Percentiles rank a stretch among this genome's conserved stretches.
phyloP scores from a whole-genome alignment of 2,113 vertebrate species.

The Rhadina sibilatrix region DNA sequence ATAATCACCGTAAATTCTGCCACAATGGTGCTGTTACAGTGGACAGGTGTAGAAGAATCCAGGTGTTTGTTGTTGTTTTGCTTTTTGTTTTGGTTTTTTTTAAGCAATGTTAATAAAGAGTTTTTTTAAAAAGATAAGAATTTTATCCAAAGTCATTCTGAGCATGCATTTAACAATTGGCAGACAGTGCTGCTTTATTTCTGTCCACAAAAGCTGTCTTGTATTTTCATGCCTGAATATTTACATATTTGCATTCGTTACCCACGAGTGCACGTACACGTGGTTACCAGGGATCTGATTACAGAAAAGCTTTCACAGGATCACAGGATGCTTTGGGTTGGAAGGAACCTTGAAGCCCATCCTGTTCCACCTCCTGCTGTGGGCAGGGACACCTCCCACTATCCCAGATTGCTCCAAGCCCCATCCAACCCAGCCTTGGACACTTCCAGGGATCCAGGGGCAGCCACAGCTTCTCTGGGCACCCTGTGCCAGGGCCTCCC shows the following conservation, averaged over 20 bases:
- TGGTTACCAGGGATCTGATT: neutral
- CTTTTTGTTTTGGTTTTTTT: neutral
- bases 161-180: neutral
- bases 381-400: neutral
- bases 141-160: neutral
- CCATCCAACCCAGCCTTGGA: accelerated
- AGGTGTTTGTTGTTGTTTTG: neutral
- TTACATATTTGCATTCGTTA: neutral
- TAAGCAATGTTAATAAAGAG: neutral
- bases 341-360: neutral
- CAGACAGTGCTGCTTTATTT: neutral
- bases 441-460: neutral
- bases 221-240: neutral
- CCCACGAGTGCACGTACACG: neutral
- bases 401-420: accelerated
- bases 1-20: neutral
- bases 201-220: neutral
- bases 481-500: accelerated
- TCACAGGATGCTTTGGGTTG: neutral
- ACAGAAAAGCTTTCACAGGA: neutral
- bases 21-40: accelerated
- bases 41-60: neutral
- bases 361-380: neutral
- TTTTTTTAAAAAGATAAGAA: neutral
- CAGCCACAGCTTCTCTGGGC: neutral